phyloP scores from a whole-genome alignment of 1,140 invertebrate genomes.

The Hirudo medicinalis region DNA sequence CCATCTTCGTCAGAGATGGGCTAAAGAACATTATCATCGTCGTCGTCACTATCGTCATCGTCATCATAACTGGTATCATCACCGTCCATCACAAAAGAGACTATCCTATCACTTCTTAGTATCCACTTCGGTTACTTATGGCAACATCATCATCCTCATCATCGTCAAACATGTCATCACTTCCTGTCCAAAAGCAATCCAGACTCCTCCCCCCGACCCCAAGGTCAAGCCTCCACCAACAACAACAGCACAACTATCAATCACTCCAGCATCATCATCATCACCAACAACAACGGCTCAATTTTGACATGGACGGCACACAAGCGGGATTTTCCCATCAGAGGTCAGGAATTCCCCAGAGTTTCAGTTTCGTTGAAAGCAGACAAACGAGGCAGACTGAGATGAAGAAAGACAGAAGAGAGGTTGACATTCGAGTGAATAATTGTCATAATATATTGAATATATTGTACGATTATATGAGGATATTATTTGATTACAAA shows the following conservation, averaged over 20 bases:
- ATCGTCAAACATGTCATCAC: background rate
- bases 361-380: conserved; percentile 12
- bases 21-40: background rate
- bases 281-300: background rate
- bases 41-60: background rate
- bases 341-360: conserved; percentile 8
- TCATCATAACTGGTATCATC: background rate
- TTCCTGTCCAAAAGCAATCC: background rate
- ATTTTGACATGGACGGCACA: background rate
- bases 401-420: too few relatives aligned
- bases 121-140: background rate
- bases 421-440: too few relatives aligned
- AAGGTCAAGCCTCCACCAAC: background rate
- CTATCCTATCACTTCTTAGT: background rate
- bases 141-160: background rate
- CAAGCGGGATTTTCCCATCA: background rate
- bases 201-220: conserved; percentile 1
- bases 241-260: background rate
- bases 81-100: background rate
- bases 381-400: background rate
- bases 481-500: too few relatives aligned
- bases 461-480: too few relatives aligned
- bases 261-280: background rate
- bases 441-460: too few relatives aligned
- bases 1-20: too few relatives aligned